Evolutionary conservation across 2,888 invertebrate species (phyloP).

Genomic region (Ischnura elegans): DNA sequence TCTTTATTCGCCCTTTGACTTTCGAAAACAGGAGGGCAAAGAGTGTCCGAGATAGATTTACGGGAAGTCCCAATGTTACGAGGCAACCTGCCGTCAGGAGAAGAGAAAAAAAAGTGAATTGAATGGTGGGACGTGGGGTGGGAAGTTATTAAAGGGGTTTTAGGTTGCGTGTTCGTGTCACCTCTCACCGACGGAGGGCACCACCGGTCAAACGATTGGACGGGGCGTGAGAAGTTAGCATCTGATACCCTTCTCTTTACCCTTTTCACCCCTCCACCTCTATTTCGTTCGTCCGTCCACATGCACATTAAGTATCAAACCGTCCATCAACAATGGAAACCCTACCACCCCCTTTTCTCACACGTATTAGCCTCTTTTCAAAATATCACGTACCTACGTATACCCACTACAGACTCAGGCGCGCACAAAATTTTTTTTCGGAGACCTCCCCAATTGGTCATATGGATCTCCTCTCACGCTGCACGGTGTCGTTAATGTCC

Average conservation of each 20-base stretch:
- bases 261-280: neutral
- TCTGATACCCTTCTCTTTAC: conserved; percentile 15
- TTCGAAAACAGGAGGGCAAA: neutral
- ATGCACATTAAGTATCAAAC: neutral
- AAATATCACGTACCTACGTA: neutral
- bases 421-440: neutral
- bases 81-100: neutral
- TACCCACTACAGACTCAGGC: too few species aligned
- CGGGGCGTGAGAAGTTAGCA: conserved; percentile 54
- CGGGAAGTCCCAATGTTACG: conserved; percentile 23
- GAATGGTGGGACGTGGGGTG: conserved; percentile 2
- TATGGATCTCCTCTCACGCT: conserved; percentile 32
- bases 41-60: neutral
- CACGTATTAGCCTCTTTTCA: conserved; percentile 41
- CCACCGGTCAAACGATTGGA: conserved; percentile 46
- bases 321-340: neutral
- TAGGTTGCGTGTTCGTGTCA: conserved; percentile 50
- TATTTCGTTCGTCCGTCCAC: too few species aligned
- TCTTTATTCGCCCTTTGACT: neutral
- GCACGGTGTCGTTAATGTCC: neutral
- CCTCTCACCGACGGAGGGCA: conserved; percentile 20
- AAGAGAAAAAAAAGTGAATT: neutral
- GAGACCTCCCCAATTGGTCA: neutral
- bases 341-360: neutral
- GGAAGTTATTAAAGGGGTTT: conserved; percentile 31